Evolutionary conservation across 92 coral and sea anemone species (phyloP).

Genomic region (Phenganax marumi): DNA sequence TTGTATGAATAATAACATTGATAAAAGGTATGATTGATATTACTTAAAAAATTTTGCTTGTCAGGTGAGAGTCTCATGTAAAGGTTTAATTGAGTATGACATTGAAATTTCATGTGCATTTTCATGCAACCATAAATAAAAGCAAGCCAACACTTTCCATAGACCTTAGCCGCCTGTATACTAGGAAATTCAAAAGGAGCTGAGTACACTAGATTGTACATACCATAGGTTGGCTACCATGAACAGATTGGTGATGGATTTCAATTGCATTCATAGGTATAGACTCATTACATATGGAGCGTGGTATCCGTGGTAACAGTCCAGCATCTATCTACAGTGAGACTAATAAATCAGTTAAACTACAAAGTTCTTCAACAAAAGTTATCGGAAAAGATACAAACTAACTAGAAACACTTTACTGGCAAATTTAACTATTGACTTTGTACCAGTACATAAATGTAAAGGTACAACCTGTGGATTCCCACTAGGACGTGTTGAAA

Average conservation of each 20-base stretch:
- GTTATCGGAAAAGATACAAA: not conserved
- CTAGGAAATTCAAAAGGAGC: not conserved
- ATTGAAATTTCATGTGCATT: no score
- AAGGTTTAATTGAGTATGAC: no score
- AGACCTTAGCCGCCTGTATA: no score
- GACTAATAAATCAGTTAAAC: not conserved
- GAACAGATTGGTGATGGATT: constrained; percentile 10
- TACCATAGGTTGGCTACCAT: constrained; percentile 23
- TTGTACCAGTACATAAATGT: not conserved
- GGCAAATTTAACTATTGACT: no score
- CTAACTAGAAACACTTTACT: not conserved
- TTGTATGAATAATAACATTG: not conserved
- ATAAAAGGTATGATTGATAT: not conserved
- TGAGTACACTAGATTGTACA: not conserved
- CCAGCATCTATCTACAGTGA: constrained; percentile 3
- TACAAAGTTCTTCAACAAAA: not conserved
- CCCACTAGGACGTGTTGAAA: not conserved
- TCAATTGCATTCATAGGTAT: constrained; percentile 8
- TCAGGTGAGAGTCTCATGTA: no score
- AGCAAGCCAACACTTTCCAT: no score
- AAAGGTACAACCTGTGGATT: no score
- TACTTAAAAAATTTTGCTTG: no score
- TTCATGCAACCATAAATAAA: no score
- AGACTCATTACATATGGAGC: not conserved
- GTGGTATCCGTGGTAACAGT: not conserved